Base-by-base conservation (phyloP, 2,888 invertebrate genomes). In the Dascillus cervinus region DNA sequence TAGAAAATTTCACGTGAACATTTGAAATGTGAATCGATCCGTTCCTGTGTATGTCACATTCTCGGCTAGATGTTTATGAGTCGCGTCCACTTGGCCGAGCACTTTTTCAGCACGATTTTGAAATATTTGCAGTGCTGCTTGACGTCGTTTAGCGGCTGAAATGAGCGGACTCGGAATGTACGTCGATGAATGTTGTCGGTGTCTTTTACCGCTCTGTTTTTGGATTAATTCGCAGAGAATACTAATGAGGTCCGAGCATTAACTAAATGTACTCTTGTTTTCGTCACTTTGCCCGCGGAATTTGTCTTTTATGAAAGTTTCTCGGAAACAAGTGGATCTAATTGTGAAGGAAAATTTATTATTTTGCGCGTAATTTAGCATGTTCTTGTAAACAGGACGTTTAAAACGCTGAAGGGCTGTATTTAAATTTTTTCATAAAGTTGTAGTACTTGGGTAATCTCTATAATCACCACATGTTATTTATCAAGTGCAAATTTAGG, bases 211-310 rank as follows among this genome's bases (percentile, higher is more conserved):
- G 54, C 54, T 53, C 60, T 58, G 57, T 62, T 62, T 63, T 63
- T 61, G 58, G 59, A 61, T 63, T 61, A 62, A 63, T 63, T 62
- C 62, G 55, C 56, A 44, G 50, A 55, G 63, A 62, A 63, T 63
- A 63, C 62, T 63, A 63, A 63, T 62, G 60, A 63, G 58, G 46
- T 39, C 52, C 50, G 52, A 50, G 56, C 58, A 62, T 59, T 58
- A 58, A 59, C 59, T 58, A 59, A 60, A 55, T 53, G 56, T 57
- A 58, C 53, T 54, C 56, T 55, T 60, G 58, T 59, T 60, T 57
- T 55, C 57, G 55, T 55, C 58, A 57, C 56, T 56, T 55, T 44
- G 43, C 31, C 41, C 44, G 44, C 38, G 29, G n/a, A n/a, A n/a
- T n/a, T n/a, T n/a, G n/a, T n/a, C n/a, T n/a, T n/a, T n/a, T n/a